Base-by-base conservation (phyloP, 2,888 invertebrate species). In the Mesorhabditis belari region DNA sequence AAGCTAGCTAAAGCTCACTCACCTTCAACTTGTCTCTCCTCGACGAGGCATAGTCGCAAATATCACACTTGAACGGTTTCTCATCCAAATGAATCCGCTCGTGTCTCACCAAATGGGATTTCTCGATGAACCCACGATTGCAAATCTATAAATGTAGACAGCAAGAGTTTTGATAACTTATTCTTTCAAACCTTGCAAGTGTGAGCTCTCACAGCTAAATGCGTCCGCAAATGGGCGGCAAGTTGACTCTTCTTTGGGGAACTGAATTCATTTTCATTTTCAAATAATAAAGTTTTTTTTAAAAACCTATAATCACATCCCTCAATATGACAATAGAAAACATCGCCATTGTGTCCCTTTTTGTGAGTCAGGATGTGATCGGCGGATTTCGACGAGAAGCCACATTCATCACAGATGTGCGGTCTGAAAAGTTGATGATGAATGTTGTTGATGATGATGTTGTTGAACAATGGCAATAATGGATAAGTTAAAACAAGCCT, bases 21-120 rank as follows among this genome's bases (percentile, higher is more conserved):
- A n/a, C n/a, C n/a, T n/a, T n/a, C n/a, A 88, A 79, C 78, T 88
- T 88, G 81, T 88, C 88, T 23, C 87, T 81, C 56, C 88, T 81
- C 0, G 86, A 86, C 63, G 87, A 87, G 2, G 86, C 85, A 77
- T 88, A 88, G 66, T 87, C 87, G 80, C 88, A 88, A 65, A 85
- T 83, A 17, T 84, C 83, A 77, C 87, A 87, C 59, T 86, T 86
- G 81, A 86, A 87, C 0, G 87, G 86, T 71, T 87, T 86, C 63
- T 87, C 87, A 67, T 74, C 66, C 51, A 86, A 81, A 81, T 88
- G 88, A 57, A 87, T 87, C 50, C 87, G 82, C 77, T 87, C 87
- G 77, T 88, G 88, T 2, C 88, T 83, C 12, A 87, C 83, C 61
- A 88, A 81, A 81, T 88, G 88, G 35, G 87, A 86, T 72, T 87